Base-by-base conservation (phyloP, 2,797 vertebrate species). In the Sebastolobus alascanus region DNA sequence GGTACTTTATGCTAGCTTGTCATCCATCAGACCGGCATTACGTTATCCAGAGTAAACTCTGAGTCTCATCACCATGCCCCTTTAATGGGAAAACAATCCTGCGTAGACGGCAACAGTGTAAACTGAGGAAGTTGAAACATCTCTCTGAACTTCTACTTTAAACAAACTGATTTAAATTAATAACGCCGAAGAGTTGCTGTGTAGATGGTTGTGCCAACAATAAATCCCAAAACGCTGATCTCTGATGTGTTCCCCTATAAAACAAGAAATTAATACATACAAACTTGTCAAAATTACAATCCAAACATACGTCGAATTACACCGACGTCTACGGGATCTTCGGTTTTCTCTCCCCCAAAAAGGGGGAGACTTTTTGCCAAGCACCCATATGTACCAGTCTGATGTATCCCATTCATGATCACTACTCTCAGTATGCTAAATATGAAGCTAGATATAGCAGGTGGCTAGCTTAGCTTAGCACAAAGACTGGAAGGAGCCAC, bases 121-220 rank as follows among this genome's bases (percentile, higher is more conserved):
- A 43, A 43, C 6, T 43, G 0, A 16, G 1, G 6, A 43, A 43
- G 0, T 43, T 43, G 6, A 43, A 43, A 43, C 14, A 43, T 43
- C 0, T 43, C 40, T 43, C 40, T 43, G 40, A 43, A 43, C 0
- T 0, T 54, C 50, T n/a, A 54, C n/a, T 20, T 22, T 54, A 54
- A 54, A 22, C 10, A 6, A 11, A 22, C 10, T 22, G n/a, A 3
- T 22, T 46, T 46, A 46, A 54, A 54, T 54, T 22, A 54, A 22
- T 54, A 3, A 54, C n/a, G 52, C 52, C 0, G 8, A 54, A 54
- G 54, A 55, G 54, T 25, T 0, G 54, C 54, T 6, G 11, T 0
- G 54, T 55, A 25, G n/a, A 25, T 55, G n/a, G 54, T 55, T 3
- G 11, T 0, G 0, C 22, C 22, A 0, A 12, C 54, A 55, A 55